A percentile compares a stretch with the other conserved stretches of the same genome.
phyloP scores from a whole-genome alignment of 2,113 vertebrate species.

The Physeter macrocephalus region DNA sequence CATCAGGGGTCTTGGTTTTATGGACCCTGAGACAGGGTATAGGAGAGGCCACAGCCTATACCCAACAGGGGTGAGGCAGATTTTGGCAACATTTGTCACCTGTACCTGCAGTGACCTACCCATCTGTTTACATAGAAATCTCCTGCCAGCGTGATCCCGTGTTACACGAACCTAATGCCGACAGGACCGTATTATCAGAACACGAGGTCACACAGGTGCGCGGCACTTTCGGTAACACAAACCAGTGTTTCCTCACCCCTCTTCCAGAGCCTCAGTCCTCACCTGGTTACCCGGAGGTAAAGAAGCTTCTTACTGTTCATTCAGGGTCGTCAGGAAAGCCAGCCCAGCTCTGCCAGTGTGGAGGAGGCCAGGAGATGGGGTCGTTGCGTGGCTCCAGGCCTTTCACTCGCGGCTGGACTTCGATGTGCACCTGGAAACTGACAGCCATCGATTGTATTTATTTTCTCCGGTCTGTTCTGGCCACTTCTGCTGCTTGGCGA shows the following conservation, averaged over 20 bases:
- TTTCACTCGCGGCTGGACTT: neutral
- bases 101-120: neutral
- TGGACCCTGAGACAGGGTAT: neutral
- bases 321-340: neutral
- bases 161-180: neutral
- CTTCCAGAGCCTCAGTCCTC: neutral
- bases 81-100: neutral
- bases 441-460: neutral
- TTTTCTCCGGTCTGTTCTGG: neutral
- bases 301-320: neutral
- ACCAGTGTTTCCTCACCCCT: neutral
- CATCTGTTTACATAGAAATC: neutral
- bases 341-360: neutral
- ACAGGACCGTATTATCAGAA: neutral
- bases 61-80: neutral
- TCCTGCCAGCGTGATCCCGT: neutral
- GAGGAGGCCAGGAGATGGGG: neutral
- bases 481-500: neutral
- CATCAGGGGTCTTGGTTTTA: neutral
- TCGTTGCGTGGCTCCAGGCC: neutral
- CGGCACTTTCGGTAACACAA: neutral
- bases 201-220: rapidly evolving
- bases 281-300: neutral
- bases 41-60: neutral
- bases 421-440: neutral